Evolutionary conservation across 1,140 invertebrate genomes (phyloP), one percentile per base, ranked within the genome.

Genomic region (Aphelinus atriplicis): DNA sequence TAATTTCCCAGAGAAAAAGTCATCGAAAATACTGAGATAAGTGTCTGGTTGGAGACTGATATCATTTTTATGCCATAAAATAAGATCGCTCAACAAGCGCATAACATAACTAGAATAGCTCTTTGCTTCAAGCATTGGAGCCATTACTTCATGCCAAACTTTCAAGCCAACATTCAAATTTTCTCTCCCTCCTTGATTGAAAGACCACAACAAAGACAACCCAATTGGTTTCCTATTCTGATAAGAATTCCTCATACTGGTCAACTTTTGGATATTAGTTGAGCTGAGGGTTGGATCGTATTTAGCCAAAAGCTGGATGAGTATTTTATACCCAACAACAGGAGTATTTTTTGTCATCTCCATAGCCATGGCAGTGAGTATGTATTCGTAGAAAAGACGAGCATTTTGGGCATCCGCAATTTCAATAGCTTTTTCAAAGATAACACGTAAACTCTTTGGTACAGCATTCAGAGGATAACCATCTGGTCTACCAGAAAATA

Each of bases 131-230:
- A 95, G 86, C 80, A 94, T 88, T 1, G 94, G 93, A 48, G 94
- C 86, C 92, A 96, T 95, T 7, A 95, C 85, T 75, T 95, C 93
- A 82, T 94, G 90, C 93, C 95, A 96, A 3, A 94, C 92, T 90
- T 92, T 92, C n/a, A 95, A 87, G 58, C 94, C 95, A 80, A 91
- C 89, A 50, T 86, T 85, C 42, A 95, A 89, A 81, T 94, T 90
- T 73, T 89, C 91, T 61, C 89, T 86, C 0, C 94, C 94, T 65
- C 91, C 92, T 85, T 96, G 94, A 0, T 93, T 93, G 64, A 95
- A 87, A 6, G 91, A 92, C 95, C 95, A 96, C 1, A 96, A 83
- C 7, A 96, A 87, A 3, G 94, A 92, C 53, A 95, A 83, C 45
- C 94, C 94, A 78, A 95, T 92, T 26, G 91, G 89, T 73, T 93